phyloP scores from a whole-genome alignment of 1,140 invertebrate genomes.

The Drosophila lowei region DNA sequence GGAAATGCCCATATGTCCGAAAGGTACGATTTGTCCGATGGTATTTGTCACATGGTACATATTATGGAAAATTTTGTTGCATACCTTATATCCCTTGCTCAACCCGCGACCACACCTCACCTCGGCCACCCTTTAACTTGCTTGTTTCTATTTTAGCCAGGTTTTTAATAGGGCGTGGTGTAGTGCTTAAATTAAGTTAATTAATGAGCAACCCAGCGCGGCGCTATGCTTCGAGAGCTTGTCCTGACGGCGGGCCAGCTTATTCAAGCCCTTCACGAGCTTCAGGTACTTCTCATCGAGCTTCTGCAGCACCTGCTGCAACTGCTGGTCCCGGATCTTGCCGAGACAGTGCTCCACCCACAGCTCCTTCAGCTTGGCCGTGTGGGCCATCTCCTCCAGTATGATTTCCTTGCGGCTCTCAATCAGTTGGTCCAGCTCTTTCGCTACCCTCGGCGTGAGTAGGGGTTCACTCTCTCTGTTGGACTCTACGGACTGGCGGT shows the following conservation, averaged over 20 bases:
- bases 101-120: too few species aligned
- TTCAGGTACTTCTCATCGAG: constrained; percentile 23
- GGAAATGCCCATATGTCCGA: too few species aligned
- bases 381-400: constrained; percentile 17
- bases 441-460: background rate
- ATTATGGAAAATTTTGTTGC: too few species aligned
- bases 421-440: background rate
- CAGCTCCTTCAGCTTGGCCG: constrained; percentile 25
- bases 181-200: constrained; percentile 39
- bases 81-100: too few species aligned
- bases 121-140: too few species aligned
- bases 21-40: too few species aligned
- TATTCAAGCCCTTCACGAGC: constrained; percentile 7
- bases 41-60: too few species aligned
- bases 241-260: constrained; percentile 6
- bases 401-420: background rate
- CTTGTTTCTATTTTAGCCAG: constrained; percentile 6
- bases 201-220: constrained; percentile 33
- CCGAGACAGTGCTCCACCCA: constrained; percentile 18
- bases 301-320: background rate
- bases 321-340: background rate
- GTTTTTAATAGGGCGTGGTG: constrained; percentile 49
- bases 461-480: background rate
- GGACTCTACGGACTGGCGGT: background rate
- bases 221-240: constrained; percentile 1